A percentile compares a stretch with the other conserved stretches of the same genome.
Evolutionary conservation across 2,888 invertebrate genomes (phyloP).

Genomic region (Volucella zonaria): DNA sequence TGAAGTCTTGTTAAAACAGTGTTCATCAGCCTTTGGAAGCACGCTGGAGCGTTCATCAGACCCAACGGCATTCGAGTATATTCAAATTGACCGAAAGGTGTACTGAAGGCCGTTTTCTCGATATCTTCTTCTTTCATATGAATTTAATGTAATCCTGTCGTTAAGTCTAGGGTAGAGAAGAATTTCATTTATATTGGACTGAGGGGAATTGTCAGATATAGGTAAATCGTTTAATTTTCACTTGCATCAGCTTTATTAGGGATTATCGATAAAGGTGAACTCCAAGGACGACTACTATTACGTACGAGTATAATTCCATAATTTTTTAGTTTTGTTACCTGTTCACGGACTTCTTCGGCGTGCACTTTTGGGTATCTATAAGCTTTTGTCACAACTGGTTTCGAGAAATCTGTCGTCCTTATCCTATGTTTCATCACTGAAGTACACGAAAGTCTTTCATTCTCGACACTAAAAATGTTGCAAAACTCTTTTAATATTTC

Average conservation of each 20-base stretch:
- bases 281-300: no score
- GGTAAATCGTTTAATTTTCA: background rate
- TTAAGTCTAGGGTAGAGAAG: background rate
- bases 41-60: background rate
- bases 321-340: background rate
- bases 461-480: no score
- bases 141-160: background rate
- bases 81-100: no score
- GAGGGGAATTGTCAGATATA: background rate
- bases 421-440: background rate
- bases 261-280: no score
- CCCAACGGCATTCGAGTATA: background rate
- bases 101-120: background rate
- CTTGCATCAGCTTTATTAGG: background rate
- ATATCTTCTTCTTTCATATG: background rate
- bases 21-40: background rate
- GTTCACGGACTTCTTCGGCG: background rate
- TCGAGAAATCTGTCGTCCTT: background rate
- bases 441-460: no score
- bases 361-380: background rate
- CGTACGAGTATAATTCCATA: no score
- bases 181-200: conserved; percentile 70
- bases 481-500: no score
- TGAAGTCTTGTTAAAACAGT: background rate
- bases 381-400: background rate